Base-by-base conservation (phyloP, 2,797 vertebrate genomes). In the Helicolenus hilgendorfi region DNA sequence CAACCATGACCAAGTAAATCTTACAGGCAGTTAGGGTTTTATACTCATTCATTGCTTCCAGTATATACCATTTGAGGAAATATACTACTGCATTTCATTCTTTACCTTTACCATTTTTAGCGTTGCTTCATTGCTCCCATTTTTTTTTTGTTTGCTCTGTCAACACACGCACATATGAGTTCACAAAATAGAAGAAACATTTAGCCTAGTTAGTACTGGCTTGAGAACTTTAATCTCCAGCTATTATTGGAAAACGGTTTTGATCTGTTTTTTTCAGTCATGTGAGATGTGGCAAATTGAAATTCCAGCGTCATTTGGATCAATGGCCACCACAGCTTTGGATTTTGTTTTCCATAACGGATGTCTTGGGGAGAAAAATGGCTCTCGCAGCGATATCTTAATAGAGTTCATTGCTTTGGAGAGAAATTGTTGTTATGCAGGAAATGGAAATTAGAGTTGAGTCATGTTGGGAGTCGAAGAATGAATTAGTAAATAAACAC, bases 1-100 rank as follows among this genome's bases (percentile, higher is more conserved):
- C 67, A 75, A 67, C 90, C 88, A 72, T 84, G 87, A 93, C 91
- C 71, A 69, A 92, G 84, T 80, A 83, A 87, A 89, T 92, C 82
- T 93, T 83, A 74, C 29, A 88, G 78, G 71, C 84, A 85, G 73
- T 88, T 71, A 70, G 29, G 68, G 68, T 81, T 81, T 81, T 77
- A 79, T 85, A 81, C 59, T 59, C 59, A 63, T 87, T 92, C 26
- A 38, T 83, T 78, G 69, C 82, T 75, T 74, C 7, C 29, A 78
- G 35, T 55, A 56, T 89, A 33, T 45, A 60, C 70, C 20, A 70
- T 74, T 70, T 67, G 26, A 59, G 31, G 49, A 72, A 83, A 45
- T 75, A 60, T 55, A 81, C 79, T 18, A 49, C 58, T 74, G 78
- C 55, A 24, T 88, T 85, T 64, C 27, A 80, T 33, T 80, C 49